phyloP scores from a whole-genome alignment of 2,113 vertebrate species.

The Hippopotamus amphibius region DNA sequence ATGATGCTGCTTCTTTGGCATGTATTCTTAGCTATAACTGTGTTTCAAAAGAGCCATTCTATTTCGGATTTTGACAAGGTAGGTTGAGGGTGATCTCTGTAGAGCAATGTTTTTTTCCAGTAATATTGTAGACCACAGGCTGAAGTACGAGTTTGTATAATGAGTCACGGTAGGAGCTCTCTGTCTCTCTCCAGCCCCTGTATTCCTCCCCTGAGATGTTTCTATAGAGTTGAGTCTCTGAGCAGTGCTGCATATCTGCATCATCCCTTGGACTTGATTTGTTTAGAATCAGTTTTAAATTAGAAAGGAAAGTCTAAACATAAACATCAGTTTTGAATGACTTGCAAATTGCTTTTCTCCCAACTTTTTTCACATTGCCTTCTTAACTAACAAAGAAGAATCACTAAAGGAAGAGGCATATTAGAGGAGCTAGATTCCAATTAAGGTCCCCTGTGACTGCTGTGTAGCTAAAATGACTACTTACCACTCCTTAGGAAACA shows the following conservation, averaged over 20 bases:
- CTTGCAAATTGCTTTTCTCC: neutral
- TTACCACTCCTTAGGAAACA: neutral
- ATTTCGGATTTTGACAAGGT: neutral
- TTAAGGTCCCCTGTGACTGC: neutral
- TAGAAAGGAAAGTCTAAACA: conserved; percentile 1
- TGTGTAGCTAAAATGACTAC: neutral
- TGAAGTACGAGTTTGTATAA: neutral
- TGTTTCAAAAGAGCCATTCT: conserved; percentile 10
- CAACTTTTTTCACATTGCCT: neutral
- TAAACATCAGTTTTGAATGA: conserved; percentile 36
- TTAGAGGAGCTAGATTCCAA: neutral
- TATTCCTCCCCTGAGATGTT: neutral
- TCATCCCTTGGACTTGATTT: neutral
- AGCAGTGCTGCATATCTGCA: neutral
- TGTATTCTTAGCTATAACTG: neutral
- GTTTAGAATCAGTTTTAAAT: neutral
- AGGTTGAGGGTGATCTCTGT: neutral
- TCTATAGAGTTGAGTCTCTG: neutral
- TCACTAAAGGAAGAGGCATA: neutral
- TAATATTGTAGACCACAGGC: neutral
- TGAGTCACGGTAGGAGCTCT: neutral
- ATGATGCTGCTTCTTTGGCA: neutral
- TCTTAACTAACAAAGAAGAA: neutral
- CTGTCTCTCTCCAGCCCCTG: neutral
- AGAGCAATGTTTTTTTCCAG: neutral